Percentiles rank a stretch among this genome's conserved stretches.
Evolutionary conservation across 1,140 invertebrate species (phyloP).

Genomic region (Lithobius niger): DNA sequence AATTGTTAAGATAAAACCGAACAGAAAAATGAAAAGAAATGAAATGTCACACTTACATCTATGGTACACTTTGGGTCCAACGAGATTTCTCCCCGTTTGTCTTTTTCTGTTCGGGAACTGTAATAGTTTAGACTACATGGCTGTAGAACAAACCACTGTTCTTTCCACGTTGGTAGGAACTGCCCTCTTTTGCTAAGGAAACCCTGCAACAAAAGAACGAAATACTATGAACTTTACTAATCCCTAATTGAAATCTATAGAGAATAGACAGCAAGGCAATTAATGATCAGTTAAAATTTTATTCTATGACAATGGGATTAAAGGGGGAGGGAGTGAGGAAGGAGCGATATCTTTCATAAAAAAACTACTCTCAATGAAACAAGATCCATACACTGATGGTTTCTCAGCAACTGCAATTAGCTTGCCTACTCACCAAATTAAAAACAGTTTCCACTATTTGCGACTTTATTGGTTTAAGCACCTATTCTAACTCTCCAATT

Average conservation of each 20-base stretch:
- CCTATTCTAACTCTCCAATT: too few relatives aligned
- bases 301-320: background rate
- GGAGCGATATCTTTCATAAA: background rate
- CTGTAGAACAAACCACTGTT: slow-evolving; percentile 63
- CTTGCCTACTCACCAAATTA: too few relatives aligned
- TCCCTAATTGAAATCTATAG: background rate
- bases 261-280: background rate
- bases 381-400: background rate
- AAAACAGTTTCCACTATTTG: too few relatives aligned
- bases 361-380: background rate
- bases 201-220: slow-evolving; percentile 36
- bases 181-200: slow-evolving; percentile 56
- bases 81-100: slow-evolving; percentile 48
- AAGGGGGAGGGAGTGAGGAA: background rate
- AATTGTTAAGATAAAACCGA: too few relatives aligned
- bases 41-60: slow-evolving; percentile 34
- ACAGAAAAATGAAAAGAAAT: slow-evolving; percentile 7
- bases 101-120: slow-evolving; percentile 53
- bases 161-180: slow-evolving; percentile 55
- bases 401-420: too few relatives aligned
- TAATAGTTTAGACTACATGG: slow-evolving; percentile 59
- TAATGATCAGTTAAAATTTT: background rate
- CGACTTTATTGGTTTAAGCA: too few relatives aligned
- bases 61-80: slow-evolving; percentile 50
- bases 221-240: background rate